These are phyloP conservation scores for Venustoraphidia nigricollis DNA, from an alignment of 2,888 invertebrate species.

Conservation along the genomic window DNA sequence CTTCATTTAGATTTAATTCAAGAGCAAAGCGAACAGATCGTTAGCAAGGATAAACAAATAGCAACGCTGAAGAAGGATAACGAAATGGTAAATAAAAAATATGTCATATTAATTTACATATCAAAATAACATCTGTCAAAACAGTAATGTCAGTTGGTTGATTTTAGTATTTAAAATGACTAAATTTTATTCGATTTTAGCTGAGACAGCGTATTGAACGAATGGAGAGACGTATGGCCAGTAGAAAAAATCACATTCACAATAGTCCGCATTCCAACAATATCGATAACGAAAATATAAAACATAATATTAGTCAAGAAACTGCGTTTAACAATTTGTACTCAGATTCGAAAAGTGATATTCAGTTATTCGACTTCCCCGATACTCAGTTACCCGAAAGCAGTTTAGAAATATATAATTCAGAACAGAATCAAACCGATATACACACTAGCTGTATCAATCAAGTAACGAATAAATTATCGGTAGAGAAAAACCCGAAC, in stretches of 20 bases:
- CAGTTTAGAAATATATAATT: neutral
- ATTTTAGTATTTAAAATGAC: neutral
- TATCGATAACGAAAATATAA: neutral
- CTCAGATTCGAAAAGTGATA: constrained; percentile 14
- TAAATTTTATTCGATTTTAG: constrained; percentile 27
- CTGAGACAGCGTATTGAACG: constrained; percentile 48
- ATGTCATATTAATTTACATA: neutral
- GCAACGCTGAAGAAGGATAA: constrained; percentile 60
- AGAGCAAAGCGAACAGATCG: constrained; percentile 73
- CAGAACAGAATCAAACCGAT: neutral
- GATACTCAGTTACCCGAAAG: constrained; percentile 1
- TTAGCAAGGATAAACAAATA: constrained; percentile 63
- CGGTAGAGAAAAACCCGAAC: too few species aligned
- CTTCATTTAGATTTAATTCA: constrained; percentile 78
- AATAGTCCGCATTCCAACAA: constrained; percentile 3
- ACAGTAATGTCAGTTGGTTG: neutral
- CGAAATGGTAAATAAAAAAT: constrained; percentile 45
- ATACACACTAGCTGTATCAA: too few species aligned
- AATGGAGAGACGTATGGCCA: constrained; percentile 43
- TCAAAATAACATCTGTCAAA: neutral
- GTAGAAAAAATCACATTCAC: constrained; percentile 6
- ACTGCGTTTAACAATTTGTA: constrained; percentile 14
- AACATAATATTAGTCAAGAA: constrained; percentile 26
- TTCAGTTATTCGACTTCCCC: constrained; percentile 11
- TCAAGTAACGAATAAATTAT: too few species aligned